Evolutionary conservation across 2,797 vertebrate genomes (phyloP).

Genomic region (Buphagus erythrorhynchus): DNA sequence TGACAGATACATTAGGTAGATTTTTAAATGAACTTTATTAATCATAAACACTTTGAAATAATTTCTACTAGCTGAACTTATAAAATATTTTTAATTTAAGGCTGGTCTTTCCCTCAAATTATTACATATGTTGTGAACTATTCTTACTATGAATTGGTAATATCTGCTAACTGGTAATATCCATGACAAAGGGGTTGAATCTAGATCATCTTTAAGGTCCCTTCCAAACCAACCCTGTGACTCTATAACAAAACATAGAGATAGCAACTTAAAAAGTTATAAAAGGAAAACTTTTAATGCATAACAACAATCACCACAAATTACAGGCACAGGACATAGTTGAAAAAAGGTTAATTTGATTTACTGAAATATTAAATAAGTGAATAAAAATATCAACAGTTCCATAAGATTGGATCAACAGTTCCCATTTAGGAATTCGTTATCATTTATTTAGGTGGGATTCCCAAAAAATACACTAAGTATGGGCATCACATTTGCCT

Average conservation of each 20-base stretch:
- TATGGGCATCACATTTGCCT: not conserved
- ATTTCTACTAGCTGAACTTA: not conserved
- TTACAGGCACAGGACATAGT: not conserved
- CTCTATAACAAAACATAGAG: not conserved
- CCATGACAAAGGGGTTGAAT: not conserved
- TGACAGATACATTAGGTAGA: not conserved
- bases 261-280: not conserved
- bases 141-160: not conserved
- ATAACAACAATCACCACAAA: not conserved
- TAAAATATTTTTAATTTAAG: not conserved
- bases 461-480: not conserved
- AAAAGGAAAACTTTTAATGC: not conserved
- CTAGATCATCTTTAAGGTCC: not conserved
- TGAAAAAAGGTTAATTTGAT: not conserved
- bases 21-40: not conserved
- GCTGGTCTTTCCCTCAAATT: not conserved
- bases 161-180: not conserved
- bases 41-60: not conserved
- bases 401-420: not conserved
- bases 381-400: not conserved
- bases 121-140: not conserved
- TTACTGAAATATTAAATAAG: not conserved
- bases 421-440: not conserved
- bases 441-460: not conserved
- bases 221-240: not conserved